Percentiles rank a stretch among this genome's conserved stretches.
These are phyloP conservation scores for Calliphora vicina DNA, from an alignment of 1,140 invertebrate species.

Conservation along the genomic window DNA sequence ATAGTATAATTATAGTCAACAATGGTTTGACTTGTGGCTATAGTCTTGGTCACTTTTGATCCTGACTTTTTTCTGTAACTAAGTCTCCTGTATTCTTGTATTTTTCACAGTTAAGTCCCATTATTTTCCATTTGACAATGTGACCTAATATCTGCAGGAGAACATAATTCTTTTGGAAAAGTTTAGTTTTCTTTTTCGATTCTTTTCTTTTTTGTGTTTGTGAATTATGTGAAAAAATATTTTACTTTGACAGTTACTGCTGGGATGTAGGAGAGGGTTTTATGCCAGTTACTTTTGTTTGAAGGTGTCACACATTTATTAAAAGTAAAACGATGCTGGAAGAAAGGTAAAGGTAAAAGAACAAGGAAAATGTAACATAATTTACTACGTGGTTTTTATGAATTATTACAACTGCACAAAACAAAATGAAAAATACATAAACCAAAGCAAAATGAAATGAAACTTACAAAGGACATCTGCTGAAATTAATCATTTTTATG, in stretches of 20 bases:
- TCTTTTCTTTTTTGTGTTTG: neutral
- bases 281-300: slow-evolving; percentile 4
- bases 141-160: neutral
- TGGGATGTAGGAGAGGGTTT: neutral
- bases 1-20: too few species aligned
- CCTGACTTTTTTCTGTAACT: neutral
- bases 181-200: neutral
- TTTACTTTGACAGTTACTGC: neutral
- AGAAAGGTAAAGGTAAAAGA: neutral
- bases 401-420: slow-evolving; percentile 12
- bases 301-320: slow-evolving; percentile 26
- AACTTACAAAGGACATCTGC: neutral
- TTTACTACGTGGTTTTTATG: slow-evolving; percentile 28
- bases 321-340: neutral
- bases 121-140: neutral
- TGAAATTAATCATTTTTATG: neutral
- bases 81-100: neutral
- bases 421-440: neutral
- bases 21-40: too few species aligned
- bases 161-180: slow-evolving; percentile 2
- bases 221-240: neutral
- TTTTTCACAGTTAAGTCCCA: neutral
- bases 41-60: too few species aligned
- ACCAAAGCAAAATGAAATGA: neutral
- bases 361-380: neutral